Evolutionary conservation across 2,888 invertebrate species (phyloP), one percentile per base, ranked within the genome.

Genomic region (Cerastis leucographa): DNA sequence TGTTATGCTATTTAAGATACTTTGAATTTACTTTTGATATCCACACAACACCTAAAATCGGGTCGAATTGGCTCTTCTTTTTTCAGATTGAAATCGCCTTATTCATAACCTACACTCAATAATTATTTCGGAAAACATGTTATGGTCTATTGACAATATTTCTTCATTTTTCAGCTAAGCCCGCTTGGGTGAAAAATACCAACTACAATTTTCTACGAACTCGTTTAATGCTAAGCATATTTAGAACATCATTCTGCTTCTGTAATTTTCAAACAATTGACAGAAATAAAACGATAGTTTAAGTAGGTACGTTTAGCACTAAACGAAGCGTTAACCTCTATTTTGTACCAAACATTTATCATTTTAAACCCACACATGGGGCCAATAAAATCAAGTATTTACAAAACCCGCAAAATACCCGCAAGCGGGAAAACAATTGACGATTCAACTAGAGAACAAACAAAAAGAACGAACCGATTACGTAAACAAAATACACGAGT

Each of bases 401-500:
- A 81, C 71, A 11, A 71, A 65, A 69, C 54, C n/a, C 59, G 62
- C 56, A 86, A 86, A 74, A 44, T 66, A 78, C 74, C 77, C 81
- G 56, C 76, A 62, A 68, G 25, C 74, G 42, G 67, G 85, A 83
- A 85, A 84, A 83, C 84, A 82, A 83, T 76, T 69, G 79, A 80
- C 70, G 77, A 78, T 84, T 86, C 78, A 78, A 85, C 85, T 83
- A 85, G 86, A 85, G 81, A 86, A 87, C 82, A 89, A 86, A 87
- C 85, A 87, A 83, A 89, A 84, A 87, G 83, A 87, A 88, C 80
- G 84, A 83, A 81, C 83, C 76, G 85, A 82, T 84, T 85, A 81
- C 75, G 92, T 89, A 92, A 92, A 92, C 92, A 91, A 88, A 91
- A 92, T 90, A 90, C 91, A 66, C 65, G 83, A 66, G 59, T 71